Base-by-base conservation (phyloP, 2,113 vertebrate genomes). In the Clarias gariepinus region DNA sequence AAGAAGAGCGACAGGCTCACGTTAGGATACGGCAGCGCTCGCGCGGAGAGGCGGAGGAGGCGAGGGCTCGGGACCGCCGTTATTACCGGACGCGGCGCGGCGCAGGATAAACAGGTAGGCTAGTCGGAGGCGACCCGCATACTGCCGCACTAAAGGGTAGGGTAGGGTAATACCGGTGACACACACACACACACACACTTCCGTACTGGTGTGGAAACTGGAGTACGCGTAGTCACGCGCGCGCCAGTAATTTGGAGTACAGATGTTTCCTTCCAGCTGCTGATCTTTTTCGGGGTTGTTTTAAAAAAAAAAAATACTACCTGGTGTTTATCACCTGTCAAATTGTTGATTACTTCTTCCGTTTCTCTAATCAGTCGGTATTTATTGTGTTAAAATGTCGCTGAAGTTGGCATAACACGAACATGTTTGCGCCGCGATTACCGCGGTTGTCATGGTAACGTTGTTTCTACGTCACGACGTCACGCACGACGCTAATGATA, bases 401-500 rank as follows among this genome's bases (percentile, higher is more conserved):
- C 47, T 9, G 47, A 76, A 76, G 73, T 76, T 78, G 19, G 19
- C 68, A 21, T 41, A 33, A 47, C 18, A 47, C 3, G 16, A 41
- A 23, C 23, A 16, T 23, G 55, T 60, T 58, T 57, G 53, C 28
- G 76, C n/a, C 0, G 52, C 52, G 28, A 57, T 57, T 28, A 78
- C 23, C 41, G 41, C 41, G 68, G 73, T 79, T 79, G 77, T 79
- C 77, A 79, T 53, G 77, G 77, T 58, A 79, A 79, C 77, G 77
- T 79, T 79, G 77, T 58, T 33, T 19, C 28, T 55, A 58, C 77
- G 77, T 79, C 77, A 79, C 55, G 77, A 18, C 36, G 71, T 74
- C 36, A 3, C 36, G 7, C 36, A 47, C 71, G 36, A 47, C 28
- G 77, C 11, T 79, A 58, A 79, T 58, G 30, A 9, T 58, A 33